Evolutionary conservation across 2,797 vertebrate genomes (phyloP).

Genomic region (Nasua narica): DNA sequence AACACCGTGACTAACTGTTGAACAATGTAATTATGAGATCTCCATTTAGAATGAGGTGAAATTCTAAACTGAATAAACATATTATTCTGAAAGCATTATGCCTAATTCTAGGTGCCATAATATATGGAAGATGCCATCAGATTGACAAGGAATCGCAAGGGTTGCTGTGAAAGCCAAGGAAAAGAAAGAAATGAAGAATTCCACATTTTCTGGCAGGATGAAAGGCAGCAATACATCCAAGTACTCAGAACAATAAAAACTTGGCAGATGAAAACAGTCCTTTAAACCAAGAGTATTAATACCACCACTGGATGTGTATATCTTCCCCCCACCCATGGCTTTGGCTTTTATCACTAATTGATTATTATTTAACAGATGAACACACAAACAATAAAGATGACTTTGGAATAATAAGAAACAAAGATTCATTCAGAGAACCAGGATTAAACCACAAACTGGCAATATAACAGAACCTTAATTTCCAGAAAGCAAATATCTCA

Average conservation of each 20-base stretch:
- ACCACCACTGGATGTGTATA: not conserved
- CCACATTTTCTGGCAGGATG: not conserved
- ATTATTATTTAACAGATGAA: slow-evolving; percentile 47
- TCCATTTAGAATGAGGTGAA: slow-evolving; percentile 40
- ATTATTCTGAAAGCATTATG: slow-evolving; percentile 45
- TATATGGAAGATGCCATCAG: slow-evolving; percentile 25
- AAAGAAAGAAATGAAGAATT: slow-evolving; percentile 58
- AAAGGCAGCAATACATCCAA: slow-evolving; percentile 30
- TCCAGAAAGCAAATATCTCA: slow-evolving; percentile 1
- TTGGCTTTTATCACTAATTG: slow-evolving; percentile 24
- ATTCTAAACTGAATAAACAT: slow-evolving; percentile 53
- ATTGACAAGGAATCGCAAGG: slow-evolving; percentile 30
- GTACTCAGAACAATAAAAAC: slow-evolving; percentile 35
- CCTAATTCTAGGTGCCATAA: slow-evolving; percentile 33
- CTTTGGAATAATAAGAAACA: slow-evolving; percentile 31
- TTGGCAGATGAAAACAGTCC: not conserved
- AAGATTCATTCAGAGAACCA: not conserved
- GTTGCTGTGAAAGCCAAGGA: slow-evolving; percentile 30
- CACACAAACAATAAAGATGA: not conserved
- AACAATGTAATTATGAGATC: slow-evolving; percentile 49
- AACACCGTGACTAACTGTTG: slow-evolving; percentile 46
- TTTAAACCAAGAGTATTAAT: slow-evolving; percentile 26
- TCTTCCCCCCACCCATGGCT: not conserved
- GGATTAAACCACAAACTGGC: slow-evolving; percentile 14
- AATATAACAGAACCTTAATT: slow-evolving; percentile 1